A percentile compares a stretch with the other conserved stretches of the same genome.
Evolutionary conservation across 2,113 vertebrate genomes (phyloP).

Genomic region (Rhinoptilus africanus): DNA sequence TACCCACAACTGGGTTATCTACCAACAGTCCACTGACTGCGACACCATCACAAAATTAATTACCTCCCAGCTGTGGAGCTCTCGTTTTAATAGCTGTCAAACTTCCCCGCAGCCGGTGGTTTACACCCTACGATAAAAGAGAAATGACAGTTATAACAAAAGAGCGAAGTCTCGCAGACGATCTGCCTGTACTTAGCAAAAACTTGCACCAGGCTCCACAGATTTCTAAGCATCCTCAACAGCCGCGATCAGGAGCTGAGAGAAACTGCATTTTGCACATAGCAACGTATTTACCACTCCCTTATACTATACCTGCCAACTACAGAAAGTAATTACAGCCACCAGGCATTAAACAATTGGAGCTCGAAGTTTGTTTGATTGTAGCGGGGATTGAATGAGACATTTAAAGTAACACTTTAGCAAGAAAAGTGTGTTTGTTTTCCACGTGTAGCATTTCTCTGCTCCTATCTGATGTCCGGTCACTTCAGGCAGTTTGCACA

Average conservation of each 20-base stretch:
- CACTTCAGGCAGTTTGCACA: too few relatives aligned
- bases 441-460: background rate
- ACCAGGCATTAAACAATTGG: background rate
- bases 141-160: background rate
- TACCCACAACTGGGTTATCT: too few relatives aligned
- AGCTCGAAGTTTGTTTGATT: background rate
- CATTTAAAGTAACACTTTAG: background rate
- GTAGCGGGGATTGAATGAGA: accelerated
- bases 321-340: background rate
- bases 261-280: background rate
- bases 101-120: conserved; percentile 88
- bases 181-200: accelerated
- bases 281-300: background rate
- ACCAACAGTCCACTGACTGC: too few relatives aligned
- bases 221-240: background rate
- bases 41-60: background rate
- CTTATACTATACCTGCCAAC: background rate
- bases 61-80: conserved; percentile 93
- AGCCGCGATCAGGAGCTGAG: background rate
- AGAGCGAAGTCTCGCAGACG: background rate
- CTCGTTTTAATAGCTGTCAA: conserved; percentile 89
- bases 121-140: conserved; percentile 82
- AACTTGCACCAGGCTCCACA: background rate
- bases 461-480: background rate
- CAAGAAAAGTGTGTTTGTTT: background rate